Evolutionary conservation across 2,888 invertebrate species (phyloP).

Genomic region (Parasteatoda lunata): DNA sequence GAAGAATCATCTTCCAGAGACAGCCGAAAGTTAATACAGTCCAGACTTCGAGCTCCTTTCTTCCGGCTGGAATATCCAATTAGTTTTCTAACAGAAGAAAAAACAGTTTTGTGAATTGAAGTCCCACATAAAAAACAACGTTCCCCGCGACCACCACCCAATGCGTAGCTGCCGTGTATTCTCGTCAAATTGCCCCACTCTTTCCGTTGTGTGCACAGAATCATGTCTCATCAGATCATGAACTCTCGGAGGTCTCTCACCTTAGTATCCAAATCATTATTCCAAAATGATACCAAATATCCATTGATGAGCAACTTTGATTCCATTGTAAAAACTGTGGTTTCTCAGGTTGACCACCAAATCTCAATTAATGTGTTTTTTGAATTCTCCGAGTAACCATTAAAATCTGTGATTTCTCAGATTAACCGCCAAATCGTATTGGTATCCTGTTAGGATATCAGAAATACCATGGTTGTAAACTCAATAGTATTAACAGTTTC

Average conservation of each 20-base stretch:
- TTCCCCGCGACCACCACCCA: neutral
- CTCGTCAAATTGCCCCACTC: constrained; percentile 2
- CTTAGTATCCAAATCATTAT: neutral
- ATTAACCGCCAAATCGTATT: too few species aligned
- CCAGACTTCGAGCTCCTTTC: neutral
- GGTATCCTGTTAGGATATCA: too few species aligned
- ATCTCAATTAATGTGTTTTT: too few species aligned
- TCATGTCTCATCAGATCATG: constrained; percentile 36
- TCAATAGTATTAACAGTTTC: too few species aligned
- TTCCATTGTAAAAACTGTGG: neutral
- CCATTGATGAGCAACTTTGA: neutral
- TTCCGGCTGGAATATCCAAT: neutral
- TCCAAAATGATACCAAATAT: neutral
- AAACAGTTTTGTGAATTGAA: neutral
- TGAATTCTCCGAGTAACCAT: too few species aligned
- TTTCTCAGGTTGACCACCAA: too few species aligned
- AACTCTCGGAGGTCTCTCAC: neutral
- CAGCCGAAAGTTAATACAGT: neutral
- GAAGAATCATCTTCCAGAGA: neutral
- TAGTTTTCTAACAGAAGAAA: neutral
- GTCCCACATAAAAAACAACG: neutral
- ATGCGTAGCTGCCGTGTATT: neutral
- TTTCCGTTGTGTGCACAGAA: constrained; percentile 28
- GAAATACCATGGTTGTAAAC: too few species aligned
- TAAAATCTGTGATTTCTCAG: too few species aligned